A percentile compares a stretch with the other conserved stretches of the same genome.
phyloP scores from a whole-genome alignment of 2,888 invertebrate species.

The Cephus pygmeus region DNA sequence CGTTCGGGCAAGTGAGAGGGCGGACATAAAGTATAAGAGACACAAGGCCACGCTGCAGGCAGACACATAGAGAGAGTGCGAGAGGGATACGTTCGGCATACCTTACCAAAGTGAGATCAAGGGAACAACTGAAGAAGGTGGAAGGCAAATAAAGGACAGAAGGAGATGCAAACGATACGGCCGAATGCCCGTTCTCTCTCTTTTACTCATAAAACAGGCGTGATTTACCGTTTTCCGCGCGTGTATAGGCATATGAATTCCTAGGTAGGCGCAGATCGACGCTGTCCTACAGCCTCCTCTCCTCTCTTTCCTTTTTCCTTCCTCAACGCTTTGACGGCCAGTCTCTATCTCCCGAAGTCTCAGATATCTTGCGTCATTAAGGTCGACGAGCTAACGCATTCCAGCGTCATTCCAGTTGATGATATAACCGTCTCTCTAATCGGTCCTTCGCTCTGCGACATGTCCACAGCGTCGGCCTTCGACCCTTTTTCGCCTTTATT shows the following conservation, averaged over 20 bases:
- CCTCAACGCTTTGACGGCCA: slow-evolving; percentile 31
- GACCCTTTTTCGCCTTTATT: no score
- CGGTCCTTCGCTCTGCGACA: slow-evolving; percentile 19
- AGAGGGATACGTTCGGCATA: slow-evolving; percentile 12
- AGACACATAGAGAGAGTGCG: slow-evolving; percentile 17
- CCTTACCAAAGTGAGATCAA: no score
- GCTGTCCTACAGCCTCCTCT: slow-evolving; percentile 1
- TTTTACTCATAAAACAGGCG: background rate
- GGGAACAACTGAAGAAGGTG: slow-evolving; percentile 25
- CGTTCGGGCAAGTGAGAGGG: background rate
- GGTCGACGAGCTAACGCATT: slow-evolving; percentile 40
- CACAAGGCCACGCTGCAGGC: slow-evolving; percentile 10
- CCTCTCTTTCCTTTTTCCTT: slow-evolving; percentile 22
- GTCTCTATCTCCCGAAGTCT: slow-evolving; percentile 19
- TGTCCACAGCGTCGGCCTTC: background rate
- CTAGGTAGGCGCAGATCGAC: slow-evolving; percentile 31
- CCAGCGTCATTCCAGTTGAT: slow-evolving; percentile 44
- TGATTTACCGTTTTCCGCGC: slow-evolving; percentile 63
- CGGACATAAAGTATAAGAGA: slow-evolving; percentile 6
- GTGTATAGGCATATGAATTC: slow-evolving; percentile 64
- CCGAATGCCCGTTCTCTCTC: no score
- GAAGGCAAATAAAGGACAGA: slow-evolving; percentile 17
- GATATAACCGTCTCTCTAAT: slow-evolving; percentile 49
- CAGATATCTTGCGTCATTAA: slow-evolving; percentile 19
- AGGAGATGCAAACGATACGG: background rate